Evolutionary conservation across 1,140 invertebrate species (phyloP), one percentile per base, ranked within the genome.

Genomic region (Chelonus insularis): DNA sequence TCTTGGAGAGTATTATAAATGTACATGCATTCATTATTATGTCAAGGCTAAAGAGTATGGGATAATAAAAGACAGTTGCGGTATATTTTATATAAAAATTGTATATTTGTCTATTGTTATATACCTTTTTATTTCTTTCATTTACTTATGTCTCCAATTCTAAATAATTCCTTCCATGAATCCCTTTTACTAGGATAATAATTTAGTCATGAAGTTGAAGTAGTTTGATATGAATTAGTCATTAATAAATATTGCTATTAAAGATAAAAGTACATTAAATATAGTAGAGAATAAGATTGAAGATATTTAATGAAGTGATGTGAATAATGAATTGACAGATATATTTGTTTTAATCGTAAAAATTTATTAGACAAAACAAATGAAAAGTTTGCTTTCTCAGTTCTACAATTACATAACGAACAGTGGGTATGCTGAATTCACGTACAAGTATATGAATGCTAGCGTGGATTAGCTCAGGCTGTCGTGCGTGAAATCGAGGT

Each of bases 401-500:
- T 29, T 29, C 7, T 29, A 29, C 7, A 7, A 29, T 29, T 29
- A 29, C 25, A 29, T 29, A 29, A 29, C 25, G 11, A 29, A 7
- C 7, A 29, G 25, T 29, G 25, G 41, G 8, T 34, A 55, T 34
- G 52, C 18, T 16, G 3, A 12, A 14, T 36, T 21, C 37, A 45
- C 36, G 3, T 45, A 52, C 48, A 51, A 51, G 48, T 60, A 51
- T 51, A 54, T 45, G 50, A 51, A 60, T 45, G 37, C 58, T 48
- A 37, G 51, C 32, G 59, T 61, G 51, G 59, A 61, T 61, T 61
- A 61, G 51, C 51, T 23, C 48, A 61, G 51, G 59, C 51, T 55
- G 59, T 61, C 39, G 59, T 48, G 59, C 59, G 51, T 61, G 59
- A 61, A 61, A 61, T 61, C 59, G 51, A 50, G 59, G 59, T 61